Conservation (phyloP, 2,113 vertebrate species). For the Thalassarche chlororhynchos region DNA sequence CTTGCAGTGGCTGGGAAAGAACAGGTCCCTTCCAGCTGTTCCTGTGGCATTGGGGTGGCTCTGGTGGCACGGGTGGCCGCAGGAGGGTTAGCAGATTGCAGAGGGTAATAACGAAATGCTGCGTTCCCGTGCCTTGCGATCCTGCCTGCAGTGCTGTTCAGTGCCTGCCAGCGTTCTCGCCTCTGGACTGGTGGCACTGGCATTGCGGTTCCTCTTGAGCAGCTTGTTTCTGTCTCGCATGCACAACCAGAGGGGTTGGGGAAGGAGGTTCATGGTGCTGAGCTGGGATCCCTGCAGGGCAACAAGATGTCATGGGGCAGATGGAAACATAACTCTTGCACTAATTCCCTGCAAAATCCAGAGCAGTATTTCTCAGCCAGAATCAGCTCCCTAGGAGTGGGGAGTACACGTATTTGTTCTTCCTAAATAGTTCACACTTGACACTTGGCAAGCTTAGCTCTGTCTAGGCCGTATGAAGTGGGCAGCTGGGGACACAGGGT, state of each 20-base stretch:
- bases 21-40: not conserved
- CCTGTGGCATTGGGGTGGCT: not conserved
- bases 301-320: not conserved
- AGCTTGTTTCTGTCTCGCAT: not conserved
- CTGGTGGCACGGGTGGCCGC: not conserved
- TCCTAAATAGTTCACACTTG: not conserved
- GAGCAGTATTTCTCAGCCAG: not conserved
- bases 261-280: not conserved
- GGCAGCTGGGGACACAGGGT: not conserved
- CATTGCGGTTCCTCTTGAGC: not conserved
- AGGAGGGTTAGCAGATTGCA: not conserved
- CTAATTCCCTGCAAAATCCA: not conserved
- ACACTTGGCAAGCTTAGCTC: not conserved
- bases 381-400: not conserved
- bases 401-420: not conserved
- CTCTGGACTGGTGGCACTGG: not conserved
- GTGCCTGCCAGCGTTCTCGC: not conserved
- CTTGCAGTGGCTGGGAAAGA: not conserved
- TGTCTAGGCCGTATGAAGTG: not conserved
- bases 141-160: rapidly evolving
- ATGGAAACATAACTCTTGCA: not conserved
- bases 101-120: rapidly evolving
- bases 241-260: not conserved
- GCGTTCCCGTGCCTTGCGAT: rapidly evolving
- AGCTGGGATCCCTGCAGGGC: not conserved